phyloP scores from a whole-genome alignment of 1,140 invertebrate genomes.

The Akabosia matsudoensis region DNA sequence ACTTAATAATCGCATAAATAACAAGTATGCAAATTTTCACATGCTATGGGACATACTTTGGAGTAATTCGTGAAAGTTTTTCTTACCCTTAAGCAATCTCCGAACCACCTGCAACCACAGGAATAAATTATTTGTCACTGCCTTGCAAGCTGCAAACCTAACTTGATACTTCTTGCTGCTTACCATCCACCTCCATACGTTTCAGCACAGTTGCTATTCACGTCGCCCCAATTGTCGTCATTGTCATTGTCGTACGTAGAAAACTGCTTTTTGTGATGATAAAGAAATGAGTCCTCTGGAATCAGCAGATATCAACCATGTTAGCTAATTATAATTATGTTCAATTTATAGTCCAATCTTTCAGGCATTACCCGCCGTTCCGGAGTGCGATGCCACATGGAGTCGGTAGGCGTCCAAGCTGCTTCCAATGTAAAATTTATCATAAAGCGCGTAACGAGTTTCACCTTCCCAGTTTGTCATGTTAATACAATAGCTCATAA shows the following conservation, averaged over 20 bases:
- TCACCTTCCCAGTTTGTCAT: constrained; percentile 16
- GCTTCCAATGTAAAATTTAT: constrained; percentile 13
- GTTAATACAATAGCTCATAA: neutral
- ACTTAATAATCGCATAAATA: too few relatives aligned
- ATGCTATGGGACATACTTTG: too few relatives aligned
- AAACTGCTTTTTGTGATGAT: constrained; percentile 19
- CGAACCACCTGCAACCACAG: constrained; percentile 8
- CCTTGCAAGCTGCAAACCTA: neutral
- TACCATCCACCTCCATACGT: constrained; percentile 8
- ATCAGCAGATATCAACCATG: neutral
- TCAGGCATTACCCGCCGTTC: neutral
- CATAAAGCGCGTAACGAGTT: constrained; percentile 1
- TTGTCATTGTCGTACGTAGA: constrained; percentile 12
- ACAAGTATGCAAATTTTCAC: neutral
- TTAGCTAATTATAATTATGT: neutral
- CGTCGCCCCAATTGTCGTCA: constrained; percentile 15
- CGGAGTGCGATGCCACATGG: neutral
- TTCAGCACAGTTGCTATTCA: constrained; percentile 1
- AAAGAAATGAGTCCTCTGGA: constrained; percentile 9
- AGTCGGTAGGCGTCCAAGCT: constrained; percentile 5
- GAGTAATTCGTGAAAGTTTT: too few relatives aligned
- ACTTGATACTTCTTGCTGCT: neutral
- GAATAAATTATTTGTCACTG: neutral
- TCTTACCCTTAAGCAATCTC: neutral
- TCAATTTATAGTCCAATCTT: neutral